Conservation (phyloP, 1,140 invertebrate species). For the Homarus americanus region DNA sequence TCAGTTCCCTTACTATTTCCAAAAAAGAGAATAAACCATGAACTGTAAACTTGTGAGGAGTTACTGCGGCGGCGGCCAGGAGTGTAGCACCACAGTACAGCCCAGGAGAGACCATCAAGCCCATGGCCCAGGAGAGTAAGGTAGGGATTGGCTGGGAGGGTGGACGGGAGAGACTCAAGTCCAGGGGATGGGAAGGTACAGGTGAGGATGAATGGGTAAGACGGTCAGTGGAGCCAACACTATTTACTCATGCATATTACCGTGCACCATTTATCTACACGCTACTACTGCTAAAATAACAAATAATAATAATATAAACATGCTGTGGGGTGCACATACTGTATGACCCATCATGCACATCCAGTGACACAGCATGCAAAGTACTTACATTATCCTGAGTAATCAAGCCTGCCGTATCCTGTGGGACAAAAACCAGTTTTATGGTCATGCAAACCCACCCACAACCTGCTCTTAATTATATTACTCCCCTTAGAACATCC, state of each 20-base stretch:
- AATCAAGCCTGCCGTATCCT: constrained; percentile 70
- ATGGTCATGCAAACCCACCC: constrained; percentile 64
- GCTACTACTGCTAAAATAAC: neutral
- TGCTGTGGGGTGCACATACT: constrained; percentile 19
- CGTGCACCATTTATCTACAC: constrained; percentile 23
- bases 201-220: constrained; percentile 28
- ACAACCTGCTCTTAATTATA: neutral
- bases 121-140: neutral
- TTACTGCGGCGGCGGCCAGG: no score
- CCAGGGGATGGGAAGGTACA: constrained; percentile 1
- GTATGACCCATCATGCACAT: constrained; percentile 61
- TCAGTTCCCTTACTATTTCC: neutral
- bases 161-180: neutral
- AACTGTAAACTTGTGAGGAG: no score
- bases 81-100: constrained; percentile 5
- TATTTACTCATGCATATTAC: constrained; percentile 45
- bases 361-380: constrained; percentile 31
- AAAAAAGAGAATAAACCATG: neutral
- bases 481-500: neutral
- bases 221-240: constrained; percentile 11
- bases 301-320: neutral
- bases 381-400: constrained; percentile 68
- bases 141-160: neutral
- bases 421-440: constrained; percentile 68
- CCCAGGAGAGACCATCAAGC: constrained; percentile 1